Conservation (phyloP, 2,888 invertebrate species). For the Drosophila mayaguana region DNA sequence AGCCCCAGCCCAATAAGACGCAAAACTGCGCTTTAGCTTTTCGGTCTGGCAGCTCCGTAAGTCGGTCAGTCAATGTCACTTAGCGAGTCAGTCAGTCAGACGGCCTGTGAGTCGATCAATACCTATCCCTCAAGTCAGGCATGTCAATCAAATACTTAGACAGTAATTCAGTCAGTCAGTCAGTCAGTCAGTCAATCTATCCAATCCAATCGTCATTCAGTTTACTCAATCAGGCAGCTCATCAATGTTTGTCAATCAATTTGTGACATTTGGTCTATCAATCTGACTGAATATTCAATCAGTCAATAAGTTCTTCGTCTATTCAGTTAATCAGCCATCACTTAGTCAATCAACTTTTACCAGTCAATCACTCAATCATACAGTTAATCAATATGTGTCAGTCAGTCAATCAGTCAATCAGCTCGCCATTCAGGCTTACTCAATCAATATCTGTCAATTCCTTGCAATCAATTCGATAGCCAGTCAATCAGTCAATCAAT, state of each 20-base stretch:
- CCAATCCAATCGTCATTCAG: background rate
- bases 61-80: conserved; percentile 15
- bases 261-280: background rate
- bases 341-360: conserved; percentile 1
- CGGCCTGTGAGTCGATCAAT: background rate
- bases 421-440: too few species aligned
- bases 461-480: background rate
- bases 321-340: background rate
- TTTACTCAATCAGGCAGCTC: background rate
- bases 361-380: background rate
- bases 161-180: background rate
- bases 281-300: too few species aligned
- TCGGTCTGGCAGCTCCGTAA: conserved; percentile 13
- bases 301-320: too few species aligned
- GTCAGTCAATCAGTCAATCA: background rate
- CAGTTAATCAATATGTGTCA: conserved; percentile 6
- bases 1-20: conserved; percentile 18
- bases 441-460: too few species aligned
- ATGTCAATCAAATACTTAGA: background rate
- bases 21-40: conserved; percentile 33
- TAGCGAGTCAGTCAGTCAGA: background rate
- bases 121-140: background rate
- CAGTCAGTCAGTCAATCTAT: conserved; percentile 6
- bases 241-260: background rate
- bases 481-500: background rate